These are phyloP conservation scores for Uropetala carovei DNA, from an alignment of 2,888 invertebrate genomes.

Conservation along the genomic window DNA sequence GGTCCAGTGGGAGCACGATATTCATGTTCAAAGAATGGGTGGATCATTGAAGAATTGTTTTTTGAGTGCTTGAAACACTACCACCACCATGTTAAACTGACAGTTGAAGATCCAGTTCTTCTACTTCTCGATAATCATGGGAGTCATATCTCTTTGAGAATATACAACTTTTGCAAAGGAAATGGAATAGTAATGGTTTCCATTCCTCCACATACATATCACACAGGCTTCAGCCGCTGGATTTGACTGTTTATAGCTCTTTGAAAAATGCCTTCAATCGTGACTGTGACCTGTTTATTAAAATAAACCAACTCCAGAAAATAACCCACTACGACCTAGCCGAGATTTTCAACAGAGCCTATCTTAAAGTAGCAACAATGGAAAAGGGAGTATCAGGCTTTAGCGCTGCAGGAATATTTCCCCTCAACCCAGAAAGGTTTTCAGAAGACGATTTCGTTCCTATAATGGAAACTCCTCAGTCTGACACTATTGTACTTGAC, in stretches of 20 bases:
- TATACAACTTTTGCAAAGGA: background rate
- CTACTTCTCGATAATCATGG: constrained; percentile 7
- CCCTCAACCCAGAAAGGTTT: no score
- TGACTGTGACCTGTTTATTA: no score
- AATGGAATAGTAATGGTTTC: background rate
- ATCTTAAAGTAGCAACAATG: no score
- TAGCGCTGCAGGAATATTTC: no score
- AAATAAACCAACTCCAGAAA: no score
- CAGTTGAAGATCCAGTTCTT: background rate
- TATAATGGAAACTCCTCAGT: no score
- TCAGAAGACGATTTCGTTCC: no score
- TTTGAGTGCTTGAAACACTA: constrained; percentile 10
- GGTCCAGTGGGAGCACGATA: background rate
- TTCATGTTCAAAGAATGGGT: background rate
- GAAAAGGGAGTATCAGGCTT: no score
- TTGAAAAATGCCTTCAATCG: no score
- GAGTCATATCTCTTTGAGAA: background rate
- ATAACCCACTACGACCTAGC: no score
- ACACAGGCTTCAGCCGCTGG: constrained; percentile 12
- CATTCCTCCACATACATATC: background rate
- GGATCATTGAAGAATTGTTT: background rate
- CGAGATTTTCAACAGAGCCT: no score
- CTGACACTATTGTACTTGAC: no score
- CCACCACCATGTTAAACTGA: background rate
- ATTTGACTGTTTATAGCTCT: background rate